Conservation (phyloP, 2,797 vertebrate species). For the Hydrolagus colliei region DNA sequence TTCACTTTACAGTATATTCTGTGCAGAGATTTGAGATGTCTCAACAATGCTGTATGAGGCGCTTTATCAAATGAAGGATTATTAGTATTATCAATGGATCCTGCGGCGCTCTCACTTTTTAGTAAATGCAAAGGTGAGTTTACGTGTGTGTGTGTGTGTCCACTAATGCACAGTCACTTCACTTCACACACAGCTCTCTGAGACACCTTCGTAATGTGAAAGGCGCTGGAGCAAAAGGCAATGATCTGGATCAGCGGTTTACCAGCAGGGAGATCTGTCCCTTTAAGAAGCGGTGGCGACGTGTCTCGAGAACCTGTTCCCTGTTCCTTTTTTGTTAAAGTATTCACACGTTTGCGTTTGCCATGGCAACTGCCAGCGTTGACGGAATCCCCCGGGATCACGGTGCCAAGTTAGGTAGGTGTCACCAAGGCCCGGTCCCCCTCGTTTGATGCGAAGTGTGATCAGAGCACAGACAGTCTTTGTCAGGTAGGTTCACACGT, state of each 20-base stretch:
- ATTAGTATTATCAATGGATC: too few relatives aligned
- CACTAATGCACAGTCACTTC: too few relatives aligned
- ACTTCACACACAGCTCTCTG: too few relatives aligned
- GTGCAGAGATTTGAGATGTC: too few relatives aligned
- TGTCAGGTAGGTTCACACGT: slow-evolving; percentile 51
- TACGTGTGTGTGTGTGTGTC: too few relatives aligned
- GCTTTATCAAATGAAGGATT: too few relatives aligned
- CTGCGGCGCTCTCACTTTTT: too few relatives aligned
- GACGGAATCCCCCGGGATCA: slow-evolving; percentile 9
- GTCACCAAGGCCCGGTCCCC: neutral
- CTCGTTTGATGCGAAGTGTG: slow-evolving; percentile 34
- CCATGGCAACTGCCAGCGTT: slow-evolving; percentile 20
- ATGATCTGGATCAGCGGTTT: neutral
- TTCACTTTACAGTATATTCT: too few relatives aligned
- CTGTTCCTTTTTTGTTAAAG: neutral
- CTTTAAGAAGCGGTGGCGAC: slow-evolving; percentile 27
- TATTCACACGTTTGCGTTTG: slow-evolving; percentile 30
- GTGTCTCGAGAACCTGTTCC: slow-evolving; percentile 27
- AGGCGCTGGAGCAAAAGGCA: too few relatives aligned
- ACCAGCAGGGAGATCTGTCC: neutral
- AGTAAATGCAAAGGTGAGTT: too few relatives aligned
- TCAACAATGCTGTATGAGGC: too few relatives aligned
- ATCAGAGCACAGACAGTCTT: slow-evolving; percentile 43
- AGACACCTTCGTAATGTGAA: too few relatives aligned
- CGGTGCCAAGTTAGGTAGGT: neutral